Evolutionary conservation across 1,140 invertebrate species (phyloP), one percentile per base, ranked within the genome.

Genomic region (Solenopsis invicta): DNA sequence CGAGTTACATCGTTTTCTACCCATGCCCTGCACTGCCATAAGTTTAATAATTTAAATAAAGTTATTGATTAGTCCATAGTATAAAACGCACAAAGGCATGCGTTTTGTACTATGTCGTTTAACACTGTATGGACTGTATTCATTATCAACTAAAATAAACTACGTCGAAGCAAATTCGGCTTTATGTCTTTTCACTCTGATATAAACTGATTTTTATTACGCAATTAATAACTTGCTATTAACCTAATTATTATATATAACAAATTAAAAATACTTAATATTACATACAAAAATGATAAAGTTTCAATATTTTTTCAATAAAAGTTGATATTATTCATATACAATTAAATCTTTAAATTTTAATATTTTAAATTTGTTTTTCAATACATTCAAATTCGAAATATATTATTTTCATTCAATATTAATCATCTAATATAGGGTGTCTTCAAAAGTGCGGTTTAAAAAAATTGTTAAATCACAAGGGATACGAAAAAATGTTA

Each of bases 111-210:
- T 29, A 29, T 29, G 29, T 82, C 37, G 62, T 54, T 18, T n/a
- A 71, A 71, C 78, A 67, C n/a, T n/a, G 52, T 59, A 18, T 13
- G 21, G 50, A 6, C 21, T 52, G 18, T 66, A 10, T 8, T 82
- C 41, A 59, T 82, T 82, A 82, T 74, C 24, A 24, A 74, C 37
- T 72, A 66, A 72, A 74, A 82, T 18, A 41, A 34, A 37, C 41
- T 74, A 59, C 18, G 37, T 74, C 18, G 13, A 59, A 72, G 52
- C 6, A 10, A 71, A 71, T 81, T 82, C 1, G n/a, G 9, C 16
- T 45, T n/a, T 37, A 18, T 67, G 34, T 50, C 6, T 45, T 82
- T 66, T 13, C 21, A 24, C 41, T 10, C 18, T 16, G 54, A 72
- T 48, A 72, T 48, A 59, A 59, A 74, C 6, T 74, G 10, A 82